A percentile compares a stretch with the other conserved stretches of the same genome.
These are phyloP conservation scores for Cyprinodon brontotheroides DNA, from an alignment of 2,113 vertebrate genomes.

Conservation along the genomic window DNA sequence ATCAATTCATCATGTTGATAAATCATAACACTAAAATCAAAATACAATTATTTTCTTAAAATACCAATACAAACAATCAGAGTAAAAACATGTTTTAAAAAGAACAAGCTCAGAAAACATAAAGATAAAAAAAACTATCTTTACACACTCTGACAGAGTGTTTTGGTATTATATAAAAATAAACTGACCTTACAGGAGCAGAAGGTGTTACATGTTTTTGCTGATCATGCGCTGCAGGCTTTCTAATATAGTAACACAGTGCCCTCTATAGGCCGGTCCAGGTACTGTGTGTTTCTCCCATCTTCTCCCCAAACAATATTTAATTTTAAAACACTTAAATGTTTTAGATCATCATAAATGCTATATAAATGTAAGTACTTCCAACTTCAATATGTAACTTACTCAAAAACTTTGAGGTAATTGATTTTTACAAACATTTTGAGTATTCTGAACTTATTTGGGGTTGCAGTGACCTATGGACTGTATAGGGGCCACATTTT, in stretches of 20 bases:
- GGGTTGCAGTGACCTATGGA: no score
- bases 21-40: not conserved
- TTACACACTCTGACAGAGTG: not conserved
- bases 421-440: no score
- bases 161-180: no score
- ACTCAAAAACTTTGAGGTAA: no score
- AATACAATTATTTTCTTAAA: not conserved
- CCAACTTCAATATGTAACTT: no score
- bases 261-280: slow-evolving; percentile 60
- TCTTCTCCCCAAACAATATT: not conserved
- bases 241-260: slow-evolving; percentile 59
- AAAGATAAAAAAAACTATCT: not conserved
- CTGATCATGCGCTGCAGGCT: not conserved
- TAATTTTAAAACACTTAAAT: no score
- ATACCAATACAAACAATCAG: not conserved
- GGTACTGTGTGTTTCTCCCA: slow-evolving; percentile 9
- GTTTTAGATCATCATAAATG: no score
- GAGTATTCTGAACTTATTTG: no score
- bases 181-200: not conserved
- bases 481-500: no score
- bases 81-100: not conserved
- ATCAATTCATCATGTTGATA: not conserved
- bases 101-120: not conserved
- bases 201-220: not conserved
- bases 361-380: no score